These are phyloP conservation scores for Otolemur garnettii DNA, from an alignment of 2,113 vertebrate genomes.

Conservation along the genomic window DNA sequence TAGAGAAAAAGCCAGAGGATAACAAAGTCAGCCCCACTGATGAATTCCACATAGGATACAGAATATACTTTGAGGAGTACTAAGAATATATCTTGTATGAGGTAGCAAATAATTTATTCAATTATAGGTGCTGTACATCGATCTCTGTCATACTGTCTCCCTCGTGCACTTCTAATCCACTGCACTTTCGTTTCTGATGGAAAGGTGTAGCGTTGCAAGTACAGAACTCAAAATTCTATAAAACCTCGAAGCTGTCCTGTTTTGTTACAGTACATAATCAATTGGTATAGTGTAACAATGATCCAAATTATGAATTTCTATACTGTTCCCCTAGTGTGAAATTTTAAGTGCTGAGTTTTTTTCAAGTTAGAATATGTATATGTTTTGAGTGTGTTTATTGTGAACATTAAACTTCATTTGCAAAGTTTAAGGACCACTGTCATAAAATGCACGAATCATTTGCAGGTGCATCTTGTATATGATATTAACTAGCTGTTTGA, in stretches of 20 bases:
- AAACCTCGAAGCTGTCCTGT: background rate
- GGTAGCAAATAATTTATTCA: background rate
- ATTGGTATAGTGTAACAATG: background rate
- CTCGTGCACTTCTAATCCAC: background rate
- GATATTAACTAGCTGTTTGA: background rate
- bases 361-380: too few species aligned
- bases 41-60: background rate
- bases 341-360: background rate
- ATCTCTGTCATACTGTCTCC: background rate
- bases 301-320: background rate
- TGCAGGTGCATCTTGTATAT: background rate
- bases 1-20: background rate
- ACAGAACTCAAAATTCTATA: background rate
- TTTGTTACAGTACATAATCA: background rate
- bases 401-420: background rate
- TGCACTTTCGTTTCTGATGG: background rate
- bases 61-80: background rate
- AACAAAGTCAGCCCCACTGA: background rate
- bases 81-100: background rate
- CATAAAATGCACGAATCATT: background rate
- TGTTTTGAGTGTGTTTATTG: background rate
- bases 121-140: background rate
- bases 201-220: background rate
- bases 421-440: background rate
- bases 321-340: background rate